Conservation (phyloP, 2,113 vertebrate species). For the Mesembrinibis cayennensis region DNA sequence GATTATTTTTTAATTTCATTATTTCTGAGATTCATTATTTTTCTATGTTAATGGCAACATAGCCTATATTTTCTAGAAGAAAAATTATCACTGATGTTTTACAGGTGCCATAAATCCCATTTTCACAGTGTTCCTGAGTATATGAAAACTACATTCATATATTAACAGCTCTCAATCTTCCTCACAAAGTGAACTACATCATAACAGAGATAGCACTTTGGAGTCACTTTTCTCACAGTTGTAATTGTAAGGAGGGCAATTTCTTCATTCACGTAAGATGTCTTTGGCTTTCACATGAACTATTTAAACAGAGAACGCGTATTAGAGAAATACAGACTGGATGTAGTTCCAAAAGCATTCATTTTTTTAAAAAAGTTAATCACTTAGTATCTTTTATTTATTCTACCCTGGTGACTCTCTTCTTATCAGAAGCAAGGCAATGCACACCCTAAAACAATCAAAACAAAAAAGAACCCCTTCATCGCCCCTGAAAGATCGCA, state of each 20-base stretch:
- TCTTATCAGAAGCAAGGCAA: neutral
- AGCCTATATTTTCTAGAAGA: neutral
- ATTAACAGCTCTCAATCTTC: neutral
- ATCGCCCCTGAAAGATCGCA: accelerated
- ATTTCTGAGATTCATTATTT: neutral
- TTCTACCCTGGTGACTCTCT: neutral
- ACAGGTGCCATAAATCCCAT: neutral
- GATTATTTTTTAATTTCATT: neutral
- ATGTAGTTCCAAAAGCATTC: neutral
- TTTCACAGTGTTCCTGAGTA: neutral
- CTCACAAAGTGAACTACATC: neutral
- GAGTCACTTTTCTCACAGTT: neutral
- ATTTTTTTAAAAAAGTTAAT: neutral
- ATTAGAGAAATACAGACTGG: neutral
- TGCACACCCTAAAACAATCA: accelerated
- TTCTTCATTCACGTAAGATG: neutral
- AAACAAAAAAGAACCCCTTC: neutral
- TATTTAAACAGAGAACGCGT: neutral
- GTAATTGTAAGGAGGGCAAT: neutral
- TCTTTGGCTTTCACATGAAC: neutral
- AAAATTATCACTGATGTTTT: neutral
- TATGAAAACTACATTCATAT: neutral
- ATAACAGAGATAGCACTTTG: neutral
- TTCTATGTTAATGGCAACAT: neutral
- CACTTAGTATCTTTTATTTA: neutral